phyloP scores from a whole-genome alignment of 2,797 vertebrate genomes.

The Sarcophilus harrisii region DNA sequence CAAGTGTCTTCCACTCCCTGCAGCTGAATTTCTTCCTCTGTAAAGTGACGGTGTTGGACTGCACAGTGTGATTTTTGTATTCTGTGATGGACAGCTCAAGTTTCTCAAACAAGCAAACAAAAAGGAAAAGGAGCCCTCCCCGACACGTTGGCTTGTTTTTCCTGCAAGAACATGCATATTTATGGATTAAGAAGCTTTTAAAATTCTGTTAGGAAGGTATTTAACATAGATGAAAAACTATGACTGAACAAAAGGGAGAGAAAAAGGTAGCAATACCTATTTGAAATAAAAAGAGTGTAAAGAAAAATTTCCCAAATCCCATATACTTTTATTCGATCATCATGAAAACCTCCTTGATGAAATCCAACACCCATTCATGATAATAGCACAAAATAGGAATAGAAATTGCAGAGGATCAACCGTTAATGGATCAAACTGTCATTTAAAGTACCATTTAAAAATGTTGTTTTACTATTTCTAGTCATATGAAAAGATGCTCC shows the following conservation, averaged over 20 bases:
- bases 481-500: too few species aligned
- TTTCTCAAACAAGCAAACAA: neutral
- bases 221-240: neutral
- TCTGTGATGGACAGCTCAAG: neutral
- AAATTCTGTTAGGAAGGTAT: neutral
- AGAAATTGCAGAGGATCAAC: neutral
- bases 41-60: neutral
- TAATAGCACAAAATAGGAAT: neutral
- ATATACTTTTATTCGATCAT: neutral
- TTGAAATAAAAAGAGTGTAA: neutral
- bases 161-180: neutral
- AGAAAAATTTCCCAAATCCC: neutral
- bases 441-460: neutral
- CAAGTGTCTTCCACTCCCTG: neutral
- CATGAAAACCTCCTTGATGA: neutral
- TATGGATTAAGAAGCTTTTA: neutral
- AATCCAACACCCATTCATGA: neutral
- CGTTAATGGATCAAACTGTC: neutral
- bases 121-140: neutral
- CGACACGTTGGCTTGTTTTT: neutral
- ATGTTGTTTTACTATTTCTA: too few species aligned
- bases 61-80: neutral
- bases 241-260: neutral
- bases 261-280: neutral
- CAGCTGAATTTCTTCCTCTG: slow-evolving; percentile 39